A percentile compares a stretch with the other conserved stretches of the same genome.
Evolutionary conservation across 2,888 invertebrate species (phyloP).

Genomic region (Eustalomyia histrio): DNA sequence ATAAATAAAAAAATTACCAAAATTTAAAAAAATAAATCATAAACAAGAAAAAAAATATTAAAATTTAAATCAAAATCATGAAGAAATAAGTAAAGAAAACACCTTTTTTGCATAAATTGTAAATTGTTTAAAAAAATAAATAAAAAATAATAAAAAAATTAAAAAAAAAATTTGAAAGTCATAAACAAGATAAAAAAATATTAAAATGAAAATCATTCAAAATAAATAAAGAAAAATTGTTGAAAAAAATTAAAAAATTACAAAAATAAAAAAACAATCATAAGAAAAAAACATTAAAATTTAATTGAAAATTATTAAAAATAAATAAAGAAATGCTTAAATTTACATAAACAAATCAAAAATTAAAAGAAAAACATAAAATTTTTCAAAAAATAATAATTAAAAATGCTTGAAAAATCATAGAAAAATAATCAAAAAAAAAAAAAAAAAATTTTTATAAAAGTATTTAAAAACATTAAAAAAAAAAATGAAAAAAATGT

Average conservation of each 20-base stretch:
- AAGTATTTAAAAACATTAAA: background rate
- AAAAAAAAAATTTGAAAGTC: background rate
- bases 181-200: constrained; percentile 1
- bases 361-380: background rate
- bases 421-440: too few relatives aligned
- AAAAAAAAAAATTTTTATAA: too few relatives aligned
- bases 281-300: background rate
- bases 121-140: too few relatives aligned
- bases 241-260: background rate
- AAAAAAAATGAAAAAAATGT: constrained; percentile 1
- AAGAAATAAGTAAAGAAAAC: too few relatives aligned
- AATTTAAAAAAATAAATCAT: too few relatives aligned
- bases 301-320: background rate
- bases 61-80: too few relatives aligned
- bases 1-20: too few relatives aligned
- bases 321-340: background rate
- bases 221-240: background rate
- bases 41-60: too few relatives aligned
- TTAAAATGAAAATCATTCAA: background rate
- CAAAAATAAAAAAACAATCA: background rate
- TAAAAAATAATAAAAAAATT: background rate
- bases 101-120: too few relatives aligned
- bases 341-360: background rate
- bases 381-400: too few relatives aligned
- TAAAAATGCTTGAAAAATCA: background rate